Evolutionary conservation across 1,140 invertebrate species (phyloP), one percentile per base, ranked within the genome.

Genomic region (Drosophila parabipectinata): DNA sequence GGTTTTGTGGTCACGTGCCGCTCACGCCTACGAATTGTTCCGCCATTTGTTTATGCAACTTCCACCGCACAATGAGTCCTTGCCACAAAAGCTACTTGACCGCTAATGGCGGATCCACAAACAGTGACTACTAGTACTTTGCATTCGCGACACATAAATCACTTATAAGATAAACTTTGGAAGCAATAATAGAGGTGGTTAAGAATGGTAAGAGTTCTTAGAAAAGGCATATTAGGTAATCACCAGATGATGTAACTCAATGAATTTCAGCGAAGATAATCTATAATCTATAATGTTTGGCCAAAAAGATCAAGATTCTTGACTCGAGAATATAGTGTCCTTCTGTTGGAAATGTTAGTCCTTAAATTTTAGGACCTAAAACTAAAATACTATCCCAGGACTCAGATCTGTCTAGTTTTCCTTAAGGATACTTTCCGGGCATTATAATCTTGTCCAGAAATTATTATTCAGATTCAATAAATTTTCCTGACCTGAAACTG

Each of bases 1-100:
- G 84, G 79, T 89, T 88, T 88, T 89, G 83, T 75, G 83, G 84
- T 88, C 83, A 88, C 83, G 83, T 88, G 83, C 79, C 83, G 64
- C 56, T 89, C 75, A 89, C 84, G 83, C 83, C 83, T 66, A 79
- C 84, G 89, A 88, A 89, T 88, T 79, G 84, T 79, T 88, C 83
- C 78, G 79, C 79, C 84, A 89, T 88, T 88, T 88, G 83, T 89
- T 88, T 83, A 88, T 88, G 84, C 83, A 87, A 87, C 34, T 71
- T 81, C 81, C 67, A 75, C 79, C 79, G 39, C 79, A 77, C 68
- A 73, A 59, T 57, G 47, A 69, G 67, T 32, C 15, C 2, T 3
- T 41, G 62, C 63, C 60, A 34, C 39, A 54, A 60, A 57, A 57
- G 64, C 71, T 67, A 75, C 32, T 48, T 59, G 68, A 57, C 28